Evolutionary conservation across 2,113 vertebrate genomes (phyloP).

Genomic region (Nasalis larvatus): DNA sequence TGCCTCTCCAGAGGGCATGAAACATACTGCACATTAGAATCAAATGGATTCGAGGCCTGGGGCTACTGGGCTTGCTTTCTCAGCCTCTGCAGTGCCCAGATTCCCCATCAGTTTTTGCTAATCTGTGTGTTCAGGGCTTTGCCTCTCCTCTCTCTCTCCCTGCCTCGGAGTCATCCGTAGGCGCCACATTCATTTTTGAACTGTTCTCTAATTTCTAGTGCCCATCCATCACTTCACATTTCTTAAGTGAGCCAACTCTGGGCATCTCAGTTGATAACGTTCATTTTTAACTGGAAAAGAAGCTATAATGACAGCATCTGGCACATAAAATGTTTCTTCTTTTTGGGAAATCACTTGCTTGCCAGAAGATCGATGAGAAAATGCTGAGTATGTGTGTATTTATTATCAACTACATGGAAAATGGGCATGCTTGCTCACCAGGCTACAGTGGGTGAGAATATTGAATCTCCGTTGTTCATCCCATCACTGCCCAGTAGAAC

Average conservation of each 20-base stretch:
- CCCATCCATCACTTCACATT: not conserved
- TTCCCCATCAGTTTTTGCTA: not conserved
- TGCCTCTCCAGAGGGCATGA: not conserved
- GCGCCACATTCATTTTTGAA: not conserved
- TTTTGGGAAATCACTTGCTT: not conserved
- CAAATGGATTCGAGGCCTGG: too few relatives aligned
- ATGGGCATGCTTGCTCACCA: not conserved
- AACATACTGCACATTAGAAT: not conserved
- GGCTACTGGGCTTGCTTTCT: not conserved
- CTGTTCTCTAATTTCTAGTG: not conserved
- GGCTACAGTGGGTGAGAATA: not conserved
- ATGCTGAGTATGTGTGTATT: not conserved
- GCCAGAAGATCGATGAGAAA: not conserved
- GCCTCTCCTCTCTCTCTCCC: not conserved
- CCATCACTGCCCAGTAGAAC: not conserved
- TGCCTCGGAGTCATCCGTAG: not conserved
- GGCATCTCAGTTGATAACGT: not conserved
- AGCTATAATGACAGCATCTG: not conserved
- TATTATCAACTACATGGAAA: not conserved
- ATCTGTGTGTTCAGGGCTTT: not conserved
- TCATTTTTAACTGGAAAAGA: not conserved
- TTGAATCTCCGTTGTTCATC: rapidly evolving
- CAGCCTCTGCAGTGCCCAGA: not conserved
- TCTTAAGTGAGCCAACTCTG: not conserved
- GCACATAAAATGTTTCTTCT: not conserved